Base-by-base conservation (phyloP, 2,113 vertebrate species). In the Grallaria varia region DNA sequence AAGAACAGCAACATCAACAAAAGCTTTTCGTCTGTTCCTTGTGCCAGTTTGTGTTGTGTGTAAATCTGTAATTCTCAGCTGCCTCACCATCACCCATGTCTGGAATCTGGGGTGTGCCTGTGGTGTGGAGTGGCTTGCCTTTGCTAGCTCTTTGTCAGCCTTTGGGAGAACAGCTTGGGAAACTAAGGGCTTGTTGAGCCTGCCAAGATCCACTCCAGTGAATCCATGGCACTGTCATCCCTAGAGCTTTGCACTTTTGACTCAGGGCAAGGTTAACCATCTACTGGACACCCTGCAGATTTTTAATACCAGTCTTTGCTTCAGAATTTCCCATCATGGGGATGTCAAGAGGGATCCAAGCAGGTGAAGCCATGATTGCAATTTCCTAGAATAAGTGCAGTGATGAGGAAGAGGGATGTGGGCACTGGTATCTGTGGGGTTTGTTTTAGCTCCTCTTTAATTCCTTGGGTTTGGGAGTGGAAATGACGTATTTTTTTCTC, bases 11-110 rank as follows among this genome's bases (percentile, higher is more conserved):
- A 69, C 72, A 89, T 78, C 93, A 95, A 92, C 85, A 95, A 12
- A 90, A 93, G 92, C 87, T 89, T 96, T 91, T 94, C 1, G 0
- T 96, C 85, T 96, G 79, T 96, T 96, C 90, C 83, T 82, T 30
- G 56, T 90, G 95, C 95, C 95, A 97, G 90, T 93, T 49, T 92
- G 76, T 97, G 93, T 96, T 96, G 79, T 93, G 88, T 88, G 76
- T 94, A 94, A 95, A 90, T 93, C 75, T 87, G 60, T 71, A 81
- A 47, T 67, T 88, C 82, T 92, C 82, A 88, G 91, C 82, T 96
- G 95, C 87, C 16, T 90, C 49, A 15, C 83, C 73, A 90, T 68
- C 82, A 91, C 21, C 89, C 66, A 21, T 80, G 90, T 59, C 68
- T 96, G 96, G 92, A 93, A 96, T 95, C 87, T 12, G 56, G 91